Conservation (phyloP, 2,113 vertebrate genomes). For the Emberiza fucata region DNA sequence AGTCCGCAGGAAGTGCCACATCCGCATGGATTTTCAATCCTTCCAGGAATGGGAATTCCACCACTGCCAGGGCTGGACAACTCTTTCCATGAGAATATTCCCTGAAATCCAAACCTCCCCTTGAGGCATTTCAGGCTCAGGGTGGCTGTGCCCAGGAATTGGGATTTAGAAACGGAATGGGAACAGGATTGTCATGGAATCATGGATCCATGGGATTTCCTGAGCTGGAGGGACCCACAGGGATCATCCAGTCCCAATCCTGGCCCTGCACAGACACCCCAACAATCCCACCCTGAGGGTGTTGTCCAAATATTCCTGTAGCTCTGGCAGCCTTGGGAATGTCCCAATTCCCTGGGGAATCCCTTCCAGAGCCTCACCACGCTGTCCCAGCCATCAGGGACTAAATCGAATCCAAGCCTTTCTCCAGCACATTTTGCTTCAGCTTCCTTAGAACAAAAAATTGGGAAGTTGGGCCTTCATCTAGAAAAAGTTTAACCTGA, state of each 20-base stretch:
- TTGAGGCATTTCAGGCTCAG: not conserved
- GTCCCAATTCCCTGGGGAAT: not conserved
- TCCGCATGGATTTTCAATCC: not conserved
- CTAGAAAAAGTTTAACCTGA: not conserved
- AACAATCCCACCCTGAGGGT: not conserved
- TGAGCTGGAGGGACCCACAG: not conserved
- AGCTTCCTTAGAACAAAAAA: not conserved
- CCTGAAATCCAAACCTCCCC: not conserved
- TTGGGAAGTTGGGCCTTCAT: not conserved
- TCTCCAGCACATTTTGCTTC: not conserved
- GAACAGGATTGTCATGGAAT: not conserved
- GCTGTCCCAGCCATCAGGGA: not conserved
- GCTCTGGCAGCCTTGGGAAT: not conserved
- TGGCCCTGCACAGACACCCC: not conserved
- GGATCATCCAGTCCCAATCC: not conserved
- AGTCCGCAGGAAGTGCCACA: not conserved
- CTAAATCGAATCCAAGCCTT: not conserved
- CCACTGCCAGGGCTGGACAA: not conserved
- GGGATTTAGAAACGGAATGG: not conserved
- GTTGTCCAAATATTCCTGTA: fast-evolving
- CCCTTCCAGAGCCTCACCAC: not conserved
- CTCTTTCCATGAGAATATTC: not conserved
- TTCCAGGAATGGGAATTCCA: not conserved
- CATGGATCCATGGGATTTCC: not conserved
- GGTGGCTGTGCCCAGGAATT: not conserved